These are phyloP conservation scores for Vireo altiloquus DNA, from an alignment of 2,113 vertebrate species.

Conservation along the genomic window DNA sequence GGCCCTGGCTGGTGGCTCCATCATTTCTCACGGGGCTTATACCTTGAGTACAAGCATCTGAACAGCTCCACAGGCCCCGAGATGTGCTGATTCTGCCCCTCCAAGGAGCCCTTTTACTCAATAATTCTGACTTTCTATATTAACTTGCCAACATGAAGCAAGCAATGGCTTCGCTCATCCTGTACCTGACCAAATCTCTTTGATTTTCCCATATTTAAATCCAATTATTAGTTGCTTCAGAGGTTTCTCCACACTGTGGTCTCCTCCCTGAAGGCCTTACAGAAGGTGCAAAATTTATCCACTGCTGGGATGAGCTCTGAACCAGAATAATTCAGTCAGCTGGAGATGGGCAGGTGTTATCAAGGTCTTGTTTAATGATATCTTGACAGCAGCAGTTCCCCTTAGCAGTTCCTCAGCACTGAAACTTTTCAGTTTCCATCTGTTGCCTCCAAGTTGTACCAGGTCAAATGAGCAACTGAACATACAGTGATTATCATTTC, in stretches of 20 bases:
- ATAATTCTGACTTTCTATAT: neutral
- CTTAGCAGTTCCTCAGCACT: neutral
- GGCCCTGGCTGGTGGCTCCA: neutral
- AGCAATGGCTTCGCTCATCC: neutral
- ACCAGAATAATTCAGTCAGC: neutral
- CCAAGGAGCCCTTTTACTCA: neutral
- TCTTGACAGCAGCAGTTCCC: neutral
- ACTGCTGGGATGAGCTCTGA: neutral
- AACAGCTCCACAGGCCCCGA: neutral
- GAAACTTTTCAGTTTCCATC: neutral
- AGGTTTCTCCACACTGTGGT: neutral
- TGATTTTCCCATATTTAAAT: neutral
- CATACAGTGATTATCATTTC: neutral
- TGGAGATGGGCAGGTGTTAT: neutral
- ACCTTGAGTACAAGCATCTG: accelerated
- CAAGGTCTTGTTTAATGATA: neutral
- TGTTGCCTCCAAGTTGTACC: neutral
- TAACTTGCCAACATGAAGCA: neutral
- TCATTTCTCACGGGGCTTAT: neutral
- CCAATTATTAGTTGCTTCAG: neutral
- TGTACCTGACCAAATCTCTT: neutral
- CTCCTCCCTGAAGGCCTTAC: neutral
- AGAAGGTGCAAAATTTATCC: neutral
- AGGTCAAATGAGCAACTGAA: neutral
- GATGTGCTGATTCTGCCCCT: neutral